Conservation (phyloP, 2,888 invertebrate species). For the Amaurobius ferox region DNA sequence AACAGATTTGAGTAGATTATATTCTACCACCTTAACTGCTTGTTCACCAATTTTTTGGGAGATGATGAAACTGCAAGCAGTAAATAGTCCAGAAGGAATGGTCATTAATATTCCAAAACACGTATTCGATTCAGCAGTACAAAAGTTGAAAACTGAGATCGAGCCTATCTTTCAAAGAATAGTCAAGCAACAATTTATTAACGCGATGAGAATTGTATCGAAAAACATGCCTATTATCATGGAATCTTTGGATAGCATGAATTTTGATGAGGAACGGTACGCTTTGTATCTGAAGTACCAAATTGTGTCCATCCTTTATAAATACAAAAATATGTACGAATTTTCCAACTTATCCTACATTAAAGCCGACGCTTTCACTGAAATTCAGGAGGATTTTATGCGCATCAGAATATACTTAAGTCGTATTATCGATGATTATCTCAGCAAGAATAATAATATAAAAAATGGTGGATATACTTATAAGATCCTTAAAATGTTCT, state of each 20-base stretch:
- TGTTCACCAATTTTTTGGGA: conserved; percentile 23
- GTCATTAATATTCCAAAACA: conserved; percentile 21
- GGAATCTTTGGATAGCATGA: neutral
- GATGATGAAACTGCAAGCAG: conserved; percentile 8
- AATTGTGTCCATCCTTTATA: neutral
- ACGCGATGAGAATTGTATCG: neutral
- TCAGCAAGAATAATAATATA: too few relatives aligned
- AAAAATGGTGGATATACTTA: too few relatives aligned
- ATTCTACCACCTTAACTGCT: conserved; percentile 26
- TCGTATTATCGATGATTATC: too few relatives aligned
- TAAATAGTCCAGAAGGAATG: conserved; percentile 6
- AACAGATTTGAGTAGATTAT: conserved; percentile 7
- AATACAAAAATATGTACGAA: too few relatives aligned
- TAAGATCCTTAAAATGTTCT: too few relatives aligned
- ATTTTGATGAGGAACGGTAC: neutral
- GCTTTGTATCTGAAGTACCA: neutral
- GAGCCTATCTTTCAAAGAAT: conserved; percentile 21
- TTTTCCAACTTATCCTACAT: neutral
- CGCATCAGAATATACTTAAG: conserved; percentile 37
- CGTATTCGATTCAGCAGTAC: neutral
- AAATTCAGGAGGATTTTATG: conserved; percentile 32
- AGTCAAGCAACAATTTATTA: neutral
- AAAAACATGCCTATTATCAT: neutral
- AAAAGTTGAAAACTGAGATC: neutral
- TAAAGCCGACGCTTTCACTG: conserved; percentile 3